Evolutionary conservation across 2,113 vertebrate species (phyloP).

Genomic region (Scartelaos histophorus): DNA sequence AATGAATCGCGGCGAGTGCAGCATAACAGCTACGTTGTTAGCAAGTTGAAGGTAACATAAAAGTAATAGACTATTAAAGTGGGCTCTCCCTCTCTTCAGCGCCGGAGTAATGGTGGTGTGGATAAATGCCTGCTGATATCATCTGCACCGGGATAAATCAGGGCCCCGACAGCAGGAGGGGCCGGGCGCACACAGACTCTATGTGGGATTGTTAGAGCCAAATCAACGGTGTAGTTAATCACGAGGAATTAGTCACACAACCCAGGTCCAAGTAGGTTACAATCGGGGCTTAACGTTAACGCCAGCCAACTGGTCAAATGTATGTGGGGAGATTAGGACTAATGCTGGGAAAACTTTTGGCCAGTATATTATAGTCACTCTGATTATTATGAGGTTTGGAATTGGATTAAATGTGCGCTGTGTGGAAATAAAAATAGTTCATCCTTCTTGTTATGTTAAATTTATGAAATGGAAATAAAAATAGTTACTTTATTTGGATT

Average conservation of each 20-base stretch:
- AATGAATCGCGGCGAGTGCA: background rate
- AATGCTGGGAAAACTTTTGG: background rate
- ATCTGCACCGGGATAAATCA: conserved; percentile 9
- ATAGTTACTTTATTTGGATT: too few relatives aligned
- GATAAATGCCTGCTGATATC: background rate
- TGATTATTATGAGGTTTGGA: too few relatives aligned
- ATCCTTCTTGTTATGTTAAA: too few relatives aligned
- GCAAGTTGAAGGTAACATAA: conserved; percentile 9
- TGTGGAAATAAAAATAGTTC: too few relatives aligned
- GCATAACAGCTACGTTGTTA: conserved; percentile 7
- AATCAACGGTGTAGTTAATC: conserved; percentile 11
- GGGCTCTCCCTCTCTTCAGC: background rate
- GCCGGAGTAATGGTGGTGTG: conserved; percentile 1
- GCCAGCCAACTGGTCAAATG: background rate
- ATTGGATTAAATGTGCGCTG: too few relatives aligned
- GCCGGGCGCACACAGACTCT: background rate
- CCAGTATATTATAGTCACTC: too few relatives aligned
- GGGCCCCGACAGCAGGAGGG: conserved; percentile 1
- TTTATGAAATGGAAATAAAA: too few relatives aligned
- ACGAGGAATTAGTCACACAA: background rate
- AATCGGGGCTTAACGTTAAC: background rate
- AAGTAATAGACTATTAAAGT: conserved; percentile 2
- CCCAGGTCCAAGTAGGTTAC: background rate
- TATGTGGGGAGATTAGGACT: background rate
- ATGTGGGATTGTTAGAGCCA: background rate